Percentiles rank a stretch among this genome's conserved stretches.
These are phyloP conservation scores for Holacanthella duospinosa DNA, from an alignment of 2,888 invertebrate species.

Conservation along the genomic window DNA sequence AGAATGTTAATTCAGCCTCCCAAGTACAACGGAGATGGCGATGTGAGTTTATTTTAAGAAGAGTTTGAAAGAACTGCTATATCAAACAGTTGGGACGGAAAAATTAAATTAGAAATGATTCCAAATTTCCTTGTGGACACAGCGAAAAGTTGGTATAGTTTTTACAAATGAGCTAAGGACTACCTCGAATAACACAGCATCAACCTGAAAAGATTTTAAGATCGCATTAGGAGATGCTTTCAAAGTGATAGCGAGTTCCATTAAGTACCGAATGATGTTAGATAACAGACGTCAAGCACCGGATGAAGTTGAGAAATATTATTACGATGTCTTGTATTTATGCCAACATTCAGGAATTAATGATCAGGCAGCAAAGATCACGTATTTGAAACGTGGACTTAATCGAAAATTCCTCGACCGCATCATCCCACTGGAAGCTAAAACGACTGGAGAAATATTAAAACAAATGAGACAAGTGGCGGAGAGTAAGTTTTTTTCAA, in stretches of 20 bases:
- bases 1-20: slow-evolving; percentile 2
- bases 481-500: background rate
- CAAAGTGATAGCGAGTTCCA: background rate
- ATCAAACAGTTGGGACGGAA: background rate
- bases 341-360: background rate
- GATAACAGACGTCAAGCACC: background rate
- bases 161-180: background rate
- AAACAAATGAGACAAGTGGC: too few species aligned
- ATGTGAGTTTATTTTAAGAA: background rate
- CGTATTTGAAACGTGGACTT: background rate
- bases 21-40: background rate
- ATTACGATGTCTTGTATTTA: background rate
- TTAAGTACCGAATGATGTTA: background rate
- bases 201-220: background rate
- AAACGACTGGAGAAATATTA: too few species aligned
- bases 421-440: background rate
- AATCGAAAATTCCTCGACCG: background rate
- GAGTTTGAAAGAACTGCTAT: background rate
- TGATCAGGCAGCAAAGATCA: background rate
- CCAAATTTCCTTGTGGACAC: background rate
- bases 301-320: background rate
- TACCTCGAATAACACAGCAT: background rate
- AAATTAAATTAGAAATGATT: background rate
- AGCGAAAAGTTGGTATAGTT: background rate
- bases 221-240: background rate